Conservation (phyloP, 2,113 vertebrate species). For the Odontophorus gujanensis region DNA sequence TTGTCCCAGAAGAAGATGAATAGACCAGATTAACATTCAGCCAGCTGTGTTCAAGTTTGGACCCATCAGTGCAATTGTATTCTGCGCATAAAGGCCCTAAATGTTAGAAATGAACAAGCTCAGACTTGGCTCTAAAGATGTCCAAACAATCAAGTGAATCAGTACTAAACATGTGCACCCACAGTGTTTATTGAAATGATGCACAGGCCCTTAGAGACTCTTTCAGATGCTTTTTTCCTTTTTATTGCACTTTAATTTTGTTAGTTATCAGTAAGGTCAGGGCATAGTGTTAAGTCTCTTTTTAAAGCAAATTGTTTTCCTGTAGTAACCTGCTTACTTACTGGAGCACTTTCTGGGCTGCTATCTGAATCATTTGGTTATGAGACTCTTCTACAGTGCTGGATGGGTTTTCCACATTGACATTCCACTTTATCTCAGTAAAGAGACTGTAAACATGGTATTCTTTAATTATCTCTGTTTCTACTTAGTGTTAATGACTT, state of each 20-base stretch:
- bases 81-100: neutral
- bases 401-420: neutral
- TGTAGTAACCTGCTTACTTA: neutral
- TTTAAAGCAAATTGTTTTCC: neutral
- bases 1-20: neutral
- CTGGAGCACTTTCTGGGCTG: neutral
- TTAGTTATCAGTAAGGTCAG: neutral
- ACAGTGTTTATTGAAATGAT: neutral
- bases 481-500: neutral
- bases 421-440: neutral
- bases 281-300: neutral
- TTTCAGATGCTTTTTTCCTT: neutral
- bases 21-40: neutral
- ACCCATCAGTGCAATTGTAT: too few relatives aligned
- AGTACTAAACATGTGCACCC: neutral
- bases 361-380: neutral
- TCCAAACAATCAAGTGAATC: accelerated
- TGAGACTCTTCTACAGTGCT: neutral
- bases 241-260: neutral
- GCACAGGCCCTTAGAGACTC: neutral
- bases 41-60: neutral
- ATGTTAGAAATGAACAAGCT: neutral
- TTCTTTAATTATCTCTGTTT: neutral
- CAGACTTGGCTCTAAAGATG: neutral
- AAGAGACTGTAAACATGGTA: neutral